Evolutionary conservation across 2,888 invertebrate genomes (phyloP), one percentile per base, ranked within the genome.

Genomic region (Cartodere bifasciata): DNA sequence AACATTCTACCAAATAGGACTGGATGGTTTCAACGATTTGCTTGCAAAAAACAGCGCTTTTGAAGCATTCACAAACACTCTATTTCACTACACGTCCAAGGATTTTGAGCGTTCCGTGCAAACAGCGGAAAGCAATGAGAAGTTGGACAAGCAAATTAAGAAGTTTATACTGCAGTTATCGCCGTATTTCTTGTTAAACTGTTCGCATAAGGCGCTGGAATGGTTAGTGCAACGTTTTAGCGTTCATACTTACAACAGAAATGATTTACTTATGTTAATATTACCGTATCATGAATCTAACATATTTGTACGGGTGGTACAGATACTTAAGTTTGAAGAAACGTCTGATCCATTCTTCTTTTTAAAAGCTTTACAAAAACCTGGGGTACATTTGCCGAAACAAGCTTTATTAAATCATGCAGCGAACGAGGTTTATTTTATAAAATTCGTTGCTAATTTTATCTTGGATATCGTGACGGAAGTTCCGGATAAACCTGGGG

Each of bases 231-330:
- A 86, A 48, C 73, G 92, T 43, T 94, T 81, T 54, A 75, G 80
- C 41, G 80, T 97, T 37, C 84, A 97, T 47, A 70, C 82, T 31
- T 95, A 82, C 58, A 95, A 95, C 52, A 72, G 75, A 32, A 77
- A 86, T 49, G 75, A 77, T 1, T 65, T 95, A 22, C 64, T 97
- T 47, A 67, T 77, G 37, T 64, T 87, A 5, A 80, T 87, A 32
- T 58, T 98, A 31, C 95, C 97, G 0, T 95, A 91, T 55, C 91
- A 95, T 57, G 87, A 91, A 49, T 87, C 90, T 1, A 81, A 82
- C 42, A 78, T 86, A 38, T 98, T 95, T 62, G 76, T 85, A 0
- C 62, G 74, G 46, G 71, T 87, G 28, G 54, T 95, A 2, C 86
- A 91, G 55, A 63, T 90, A 1, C 52, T 85, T 45, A 67, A 77